Evolutionary conservation across 2,113 vertebrate species (phyloP).

Genomic region (Falcunculus frontatus): DNA sequence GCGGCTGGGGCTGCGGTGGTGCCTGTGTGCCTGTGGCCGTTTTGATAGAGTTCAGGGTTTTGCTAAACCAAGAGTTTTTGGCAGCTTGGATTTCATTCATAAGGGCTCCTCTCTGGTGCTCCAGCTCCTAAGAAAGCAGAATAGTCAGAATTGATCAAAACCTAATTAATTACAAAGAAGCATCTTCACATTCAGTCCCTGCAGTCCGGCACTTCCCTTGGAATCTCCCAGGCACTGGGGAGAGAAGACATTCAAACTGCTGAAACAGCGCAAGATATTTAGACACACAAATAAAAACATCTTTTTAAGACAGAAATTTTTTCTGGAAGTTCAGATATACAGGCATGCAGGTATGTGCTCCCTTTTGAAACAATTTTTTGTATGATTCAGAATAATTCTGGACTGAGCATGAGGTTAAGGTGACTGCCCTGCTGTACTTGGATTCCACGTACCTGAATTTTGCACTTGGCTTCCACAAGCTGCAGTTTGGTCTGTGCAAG

Average conservation of each 20-base stretch:
- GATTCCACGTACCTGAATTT: conserved; percentile 87
- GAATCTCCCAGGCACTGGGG: background rate
- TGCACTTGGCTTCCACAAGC: conserved; percentile 97
- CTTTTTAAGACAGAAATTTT: background rate
- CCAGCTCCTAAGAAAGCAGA: conserved; percentile 85
- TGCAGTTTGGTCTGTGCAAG: conserved; percentile 99
- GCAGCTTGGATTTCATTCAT: conserved; percentile 98
- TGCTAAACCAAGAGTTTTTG: conserved; percentile 99
- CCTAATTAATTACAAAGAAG: background rate
- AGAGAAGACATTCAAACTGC: background rate
- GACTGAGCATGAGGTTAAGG: background rate
- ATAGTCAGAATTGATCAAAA: conserved; percentile 11
- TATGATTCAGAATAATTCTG: background rate
- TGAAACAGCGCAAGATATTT: background rate
- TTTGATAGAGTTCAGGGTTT: conserved; percentile 98
- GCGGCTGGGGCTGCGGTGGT: conserved; percentile 61
- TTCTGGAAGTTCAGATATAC: background rate
- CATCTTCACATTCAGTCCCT: background rate
- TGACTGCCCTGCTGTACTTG: background rate
- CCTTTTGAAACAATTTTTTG: background rate
- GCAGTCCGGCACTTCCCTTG: background rate
- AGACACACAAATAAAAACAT: background rate
- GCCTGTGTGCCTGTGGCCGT: conserved; percentile 87
- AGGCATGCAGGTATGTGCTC: background rate
- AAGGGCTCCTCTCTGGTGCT: conserved; percentile 94